Base-by-base conservation (phyloP, 2,113 vertebrate species). In the Eulemur macaco region DNA sequence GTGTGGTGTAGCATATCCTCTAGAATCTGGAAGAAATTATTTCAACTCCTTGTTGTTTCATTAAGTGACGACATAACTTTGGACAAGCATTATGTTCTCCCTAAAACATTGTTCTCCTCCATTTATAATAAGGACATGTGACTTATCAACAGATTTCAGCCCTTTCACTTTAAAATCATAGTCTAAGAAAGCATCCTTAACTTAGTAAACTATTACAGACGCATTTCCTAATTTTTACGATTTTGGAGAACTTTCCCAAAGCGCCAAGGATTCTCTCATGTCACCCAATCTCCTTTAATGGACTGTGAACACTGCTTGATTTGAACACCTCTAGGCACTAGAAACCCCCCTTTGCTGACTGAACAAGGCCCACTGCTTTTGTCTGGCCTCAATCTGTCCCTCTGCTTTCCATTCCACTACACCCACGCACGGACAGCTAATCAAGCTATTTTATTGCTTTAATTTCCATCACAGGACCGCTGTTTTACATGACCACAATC, bases 131-230 rank as follows among this genome's bases (percentile, higher is more conserved):
- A 37, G 42, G 25, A 8, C 17, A 29, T 1, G 12, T 3, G 2
- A 54, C 60, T 37, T 54, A 37, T 9, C 23, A 47, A 10, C 25
- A 17, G 47, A 52, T 71, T n/a, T 7, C 4, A 11, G 73, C 37
- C 18, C 56, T 23, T 42, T 82, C 25, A 47, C 14, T 74, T 73
- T 54, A 18, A 64, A 74, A 37, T 6, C 1, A 54, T 2, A 21
- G 25, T 56, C 27, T 12, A 37, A 73, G 3, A 45, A 15, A 2
- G 52, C 27, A 54, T 8, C 25, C 17, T 17, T 45, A 34, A 15
- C 3, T 0, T 25, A 8, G 6, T n/a, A 17, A 77, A 18, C 9
- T 9, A 4, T 4, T 23, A 25, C 11, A 63, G 42, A 15, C 21
- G 37, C 1, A 0, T n/a, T 23, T 37, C 2, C 18, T n/a, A 5